Evolutionary conservation across 2,113 vertebrate species (phyloP), one percentile per base, ranked within the genome.

Genomic region (Hemiscyllium ocellatum): DNA sequence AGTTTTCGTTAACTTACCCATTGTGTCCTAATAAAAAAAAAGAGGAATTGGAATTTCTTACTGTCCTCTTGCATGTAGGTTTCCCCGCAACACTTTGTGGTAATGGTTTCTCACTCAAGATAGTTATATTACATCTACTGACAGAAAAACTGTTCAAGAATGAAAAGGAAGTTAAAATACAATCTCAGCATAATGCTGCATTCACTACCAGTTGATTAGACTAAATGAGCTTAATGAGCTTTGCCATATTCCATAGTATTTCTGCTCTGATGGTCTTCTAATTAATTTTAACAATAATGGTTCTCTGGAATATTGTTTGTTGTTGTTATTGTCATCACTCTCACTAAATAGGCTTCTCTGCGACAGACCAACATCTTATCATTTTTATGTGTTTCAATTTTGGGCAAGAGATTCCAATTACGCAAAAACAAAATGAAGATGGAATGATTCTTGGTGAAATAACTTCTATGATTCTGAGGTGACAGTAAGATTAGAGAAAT

Each of bases 161-260:
- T 37, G 4, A 76, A 93, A 93, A 90, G 61, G 33, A 66, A 66
- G 17, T 93, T n/a, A 66, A 22, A 37, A 37, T 93, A 66, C 17
- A 91, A 4, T 33, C 20, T 91, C 61, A 91, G 65, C n/a, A 90
- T 66, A 66, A 66, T 22, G 33, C 61, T 93, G 87, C 87, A 29
- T 93, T 66, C 61, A 93, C 33, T 66, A 65, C 61, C n/a, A 66
- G 89, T 93, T 93, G 65, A 66, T 93, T 68, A 66, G 89, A 93
- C 89, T n/a, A 91, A 91, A 65, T 66, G 61, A 93, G 89, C 33
- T 37, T 91, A 91, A 91, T 91, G 87, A 56, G 89, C 61, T 33
- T 91, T 91, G 5, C 66, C 33, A 37, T 93, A 90, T 61, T 91
- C 6, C 29, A 33, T 19, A 91, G 87, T 65, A 42, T 83, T 29